A percentile compares a stretch with the other conserved stretches of the same genome.
phyloP scores from a whole-genome alignment of 2,113 vertebrate species.

The Coregonus clupeaformis region DNA sequence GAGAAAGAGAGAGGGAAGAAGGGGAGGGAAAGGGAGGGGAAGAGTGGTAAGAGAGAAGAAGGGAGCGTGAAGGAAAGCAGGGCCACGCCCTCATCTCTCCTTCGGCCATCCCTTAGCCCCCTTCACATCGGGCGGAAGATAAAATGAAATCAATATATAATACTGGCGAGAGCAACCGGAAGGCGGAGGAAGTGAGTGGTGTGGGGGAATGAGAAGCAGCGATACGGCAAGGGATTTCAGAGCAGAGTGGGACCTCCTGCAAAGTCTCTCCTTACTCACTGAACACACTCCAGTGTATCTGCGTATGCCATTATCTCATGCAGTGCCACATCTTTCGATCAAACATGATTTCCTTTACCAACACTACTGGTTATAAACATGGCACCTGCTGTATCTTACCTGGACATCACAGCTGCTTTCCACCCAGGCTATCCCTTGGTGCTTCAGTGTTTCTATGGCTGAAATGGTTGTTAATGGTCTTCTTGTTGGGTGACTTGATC shows the following conservation, averaged over 20 bases:
- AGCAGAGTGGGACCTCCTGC: conserved; percentile 49
- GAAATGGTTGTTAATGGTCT: conserved; percentile 49
- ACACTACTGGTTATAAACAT: conserved; percentile 18
- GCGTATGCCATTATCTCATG: conserved; percentile 58
- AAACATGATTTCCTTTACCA: conserved; percentile 49
- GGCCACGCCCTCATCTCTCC: conserved; percentile 61
- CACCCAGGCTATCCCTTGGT: conserved; percentile 19
- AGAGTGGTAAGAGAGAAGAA: neutral
- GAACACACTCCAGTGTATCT: conserved; percentile 46
- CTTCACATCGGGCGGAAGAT: conserved; percentile 64
- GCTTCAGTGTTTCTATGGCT: conserved; percentile 31
- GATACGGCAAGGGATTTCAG: neutral
- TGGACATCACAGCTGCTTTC: conserved; percentile 44
- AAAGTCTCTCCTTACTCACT: conserved; percentile 48
- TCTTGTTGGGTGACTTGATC: conserved; percentile 57
- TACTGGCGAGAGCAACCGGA: conserved; percentile 39
- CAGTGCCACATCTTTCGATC: too few species aligned
- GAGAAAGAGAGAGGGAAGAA: conserved; percentile 15
- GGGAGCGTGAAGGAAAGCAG: neutral
- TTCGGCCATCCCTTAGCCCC: conserved; percentile 56
- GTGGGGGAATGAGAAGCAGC: neutral
- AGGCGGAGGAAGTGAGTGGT: neutral
- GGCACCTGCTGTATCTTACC: neutral
- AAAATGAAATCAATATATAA: conserved; percentile 65
- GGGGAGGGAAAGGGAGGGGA: neutral